phyloP scores from a whole-genome alignment of 2,113 vertebrate genomes.

The Leptobrachium leishanense region DNA sequence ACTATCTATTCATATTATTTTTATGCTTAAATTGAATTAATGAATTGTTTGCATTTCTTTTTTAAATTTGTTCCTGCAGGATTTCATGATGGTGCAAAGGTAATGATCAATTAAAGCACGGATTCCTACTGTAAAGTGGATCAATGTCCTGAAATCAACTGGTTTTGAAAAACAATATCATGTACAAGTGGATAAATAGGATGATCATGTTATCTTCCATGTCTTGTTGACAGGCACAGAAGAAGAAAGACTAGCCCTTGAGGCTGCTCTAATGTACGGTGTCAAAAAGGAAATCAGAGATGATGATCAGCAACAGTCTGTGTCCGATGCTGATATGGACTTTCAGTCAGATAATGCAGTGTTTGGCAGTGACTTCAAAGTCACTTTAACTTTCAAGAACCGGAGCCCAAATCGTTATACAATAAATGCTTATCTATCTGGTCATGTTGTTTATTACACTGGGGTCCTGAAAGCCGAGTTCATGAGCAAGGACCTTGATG shows the following conservation, averaged over 20 bases:
- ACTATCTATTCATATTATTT: too few relatives aligned
- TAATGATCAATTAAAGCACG: too few relatives aligned
- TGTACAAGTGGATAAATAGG: too few relatives aligned
- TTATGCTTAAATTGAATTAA: too few relatives aligned
- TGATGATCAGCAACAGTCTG: slow-evolving; percentile 52
- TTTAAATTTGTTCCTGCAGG: too few relatives aligned
- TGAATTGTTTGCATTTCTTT: too few relatives aligned
- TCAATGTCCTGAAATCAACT: not conserved
- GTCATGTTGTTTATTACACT: slow-evolving; percentile 86
- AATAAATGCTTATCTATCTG: slow-evolving; percentile 73
- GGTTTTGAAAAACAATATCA: too few relatives aligned
- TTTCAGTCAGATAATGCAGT: slow-evolving; percentile 70
- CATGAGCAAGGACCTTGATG: slow-evolving; percentile 67
- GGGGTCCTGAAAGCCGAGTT: slow-evolving; percentile 82
- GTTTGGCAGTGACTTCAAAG: slow-evolving; percentile 78
- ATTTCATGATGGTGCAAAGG: too few relatives aligned
- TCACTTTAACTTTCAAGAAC: slow-evolving; percentile 81
- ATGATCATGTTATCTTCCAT: slow-evolving; percentile 24
- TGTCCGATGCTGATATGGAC: slow-evolving; percentile 73
- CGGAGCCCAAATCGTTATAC: slow-evolving; percentile 65
- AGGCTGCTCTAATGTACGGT: slow-evolving; percentile 85
- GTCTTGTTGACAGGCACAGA: slow-evolving; percentile 68
- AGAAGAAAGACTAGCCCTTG: slow-evolving; percentile 83
- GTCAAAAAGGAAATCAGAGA: slow-evolving; percentile 67
- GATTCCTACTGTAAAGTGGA: too few relatives aligned